A percentile compares a stretch with the other conserved stretches of the same genome.
Conservation (phyloP, 2,797 vertebrate genomes). For the Tokudaia muenninki region DNA sequence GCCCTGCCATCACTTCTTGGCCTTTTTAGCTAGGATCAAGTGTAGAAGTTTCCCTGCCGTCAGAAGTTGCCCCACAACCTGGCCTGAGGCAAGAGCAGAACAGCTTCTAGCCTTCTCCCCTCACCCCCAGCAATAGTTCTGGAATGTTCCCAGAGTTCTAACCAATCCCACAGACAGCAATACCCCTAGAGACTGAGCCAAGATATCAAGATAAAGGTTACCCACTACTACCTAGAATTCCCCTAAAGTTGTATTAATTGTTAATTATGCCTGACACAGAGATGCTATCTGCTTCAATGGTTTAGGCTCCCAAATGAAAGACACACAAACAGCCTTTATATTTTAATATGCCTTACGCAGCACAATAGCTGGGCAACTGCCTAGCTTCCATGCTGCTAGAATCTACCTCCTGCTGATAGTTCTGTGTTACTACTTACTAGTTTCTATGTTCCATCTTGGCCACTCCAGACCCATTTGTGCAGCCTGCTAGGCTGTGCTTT, state of each 20-base stretch:
- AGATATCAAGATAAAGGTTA: neutral
- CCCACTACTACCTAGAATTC: neutral
- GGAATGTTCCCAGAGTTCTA: neutral
- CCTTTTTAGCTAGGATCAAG: too few relatives aligned
- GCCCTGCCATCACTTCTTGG: too few relatives aligned
- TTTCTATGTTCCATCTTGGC: neutral
- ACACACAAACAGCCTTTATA: neutral
- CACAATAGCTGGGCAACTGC: neutral
- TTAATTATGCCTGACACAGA: neutral
- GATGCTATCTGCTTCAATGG: neutral
- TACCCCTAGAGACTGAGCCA: neutral
- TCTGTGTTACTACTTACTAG: neutral
- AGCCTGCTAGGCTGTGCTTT: too few relatives aligned
- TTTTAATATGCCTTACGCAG: neutral
- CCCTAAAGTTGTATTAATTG: neutral
- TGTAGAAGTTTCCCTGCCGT: too few relatives aligned
- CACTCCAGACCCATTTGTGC: too few relatives aligned
- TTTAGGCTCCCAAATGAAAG: neutral
- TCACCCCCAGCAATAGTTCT: neutral
- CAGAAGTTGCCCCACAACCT: neutral
- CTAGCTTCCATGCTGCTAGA: neutral
- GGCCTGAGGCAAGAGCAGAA: neutral
- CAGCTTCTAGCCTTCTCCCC: neutral
- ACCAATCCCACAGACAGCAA: neutral
- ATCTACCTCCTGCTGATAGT: neutral